These are phyloP conservation scores for Drosophila asahinai DNA, from an alignment of 1,140 invertebrate species.

Conservation along the genomic window DNA sequence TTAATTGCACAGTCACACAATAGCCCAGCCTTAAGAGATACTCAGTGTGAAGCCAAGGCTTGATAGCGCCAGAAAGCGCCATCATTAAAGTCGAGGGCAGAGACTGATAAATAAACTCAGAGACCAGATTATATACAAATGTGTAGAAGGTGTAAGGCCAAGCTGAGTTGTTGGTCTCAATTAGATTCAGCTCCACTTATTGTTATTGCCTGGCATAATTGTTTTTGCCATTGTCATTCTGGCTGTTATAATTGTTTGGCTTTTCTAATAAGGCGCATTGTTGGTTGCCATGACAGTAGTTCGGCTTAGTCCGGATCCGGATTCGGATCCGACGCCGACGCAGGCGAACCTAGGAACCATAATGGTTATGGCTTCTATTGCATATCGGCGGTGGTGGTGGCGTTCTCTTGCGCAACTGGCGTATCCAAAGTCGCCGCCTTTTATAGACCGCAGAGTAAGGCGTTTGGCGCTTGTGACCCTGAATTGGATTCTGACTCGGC, in stretches of 20 bases:
- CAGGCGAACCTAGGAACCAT: conserved; percentile 38
- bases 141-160: conserved; percentile 5
- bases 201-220: conserved; percentile 36
- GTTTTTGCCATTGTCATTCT: conserved; percentile 19
- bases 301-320: conserved; percentile 17
- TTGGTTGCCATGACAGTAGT: conserved; percentile 11
- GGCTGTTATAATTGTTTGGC: conserved; percentile 30
- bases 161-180: background rate
- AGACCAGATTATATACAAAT: conserved; percentile 7
- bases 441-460: conserved; percentile 42
- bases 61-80: background rate
- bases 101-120: conserved; percentile 11
- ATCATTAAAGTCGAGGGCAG: conserved; percentile 25
- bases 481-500: conserved; percentile 45
- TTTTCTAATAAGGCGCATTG: conserved; percentile 33
- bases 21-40: background rate
- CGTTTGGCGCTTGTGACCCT: conserved; percentile 43
- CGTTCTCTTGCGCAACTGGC: conserved; percentile 50
- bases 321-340: conserved; percentile 27
- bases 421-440: conserved; percentile 43
- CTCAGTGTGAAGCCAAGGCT: conserved; percentile 6
- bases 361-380: conserved; percentile 46
- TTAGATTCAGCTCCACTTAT: conserved; percentile 30
- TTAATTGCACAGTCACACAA: conserved; percentile 10
- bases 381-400: conserved; percentile 50